Conservation (phyloP, 1,140 invertebrate genomes). For the Zaprionus nigranus region DNA sequence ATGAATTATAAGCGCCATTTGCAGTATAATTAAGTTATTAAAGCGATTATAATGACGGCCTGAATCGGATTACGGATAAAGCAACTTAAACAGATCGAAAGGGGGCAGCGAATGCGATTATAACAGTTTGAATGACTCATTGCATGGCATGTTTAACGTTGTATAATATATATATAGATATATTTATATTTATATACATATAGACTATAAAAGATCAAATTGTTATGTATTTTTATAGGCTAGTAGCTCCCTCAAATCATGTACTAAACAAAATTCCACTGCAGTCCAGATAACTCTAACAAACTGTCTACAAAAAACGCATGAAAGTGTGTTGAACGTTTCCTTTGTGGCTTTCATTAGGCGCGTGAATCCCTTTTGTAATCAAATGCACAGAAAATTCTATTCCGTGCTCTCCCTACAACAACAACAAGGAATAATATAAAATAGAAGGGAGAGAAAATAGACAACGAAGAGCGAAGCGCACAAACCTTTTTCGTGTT, state of each 20-base stretch:
- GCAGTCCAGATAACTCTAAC: not conserved
- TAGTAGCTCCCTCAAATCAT: not conserved
- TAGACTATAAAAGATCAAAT: not conserved
- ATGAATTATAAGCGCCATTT: slow-evolving; percentile 14
- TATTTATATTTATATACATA: not conserved
- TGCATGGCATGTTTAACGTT: not conserved
- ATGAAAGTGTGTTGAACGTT: slow-evolving; percentile 62
- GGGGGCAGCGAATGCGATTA: not conserved
- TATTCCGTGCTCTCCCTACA: slow-evolving; percentile 58
- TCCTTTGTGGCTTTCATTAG: slow-evolving; percentile 65
- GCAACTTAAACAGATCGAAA: not conserved
- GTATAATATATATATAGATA: not conserved
- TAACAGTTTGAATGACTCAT: not conserved
- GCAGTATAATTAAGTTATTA: slow-evolving; percentile 15
- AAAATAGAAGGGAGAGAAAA: slow-evolving; percentile 15
- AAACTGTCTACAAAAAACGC: slow-evolving; percentile 37
- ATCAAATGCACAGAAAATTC: slow-evolving; percentile 80
- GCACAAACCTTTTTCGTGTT: slow-evolving; percentile 78
- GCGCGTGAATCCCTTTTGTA: slow-evolving; percentile 80
- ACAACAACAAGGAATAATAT: slow-evolving; percentile 38
- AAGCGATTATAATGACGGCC: not conserved
- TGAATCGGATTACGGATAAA: slow-evolving; percentile 3
- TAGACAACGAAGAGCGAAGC: slow-evolving; percentile 43
- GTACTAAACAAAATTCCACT: slow-evolving; percentile 1
- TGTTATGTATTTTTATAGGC: not conserved